Conservation (phyloP, 2,888 invertebrate genomes). For the Aspidiotus rigidus region DNA sequence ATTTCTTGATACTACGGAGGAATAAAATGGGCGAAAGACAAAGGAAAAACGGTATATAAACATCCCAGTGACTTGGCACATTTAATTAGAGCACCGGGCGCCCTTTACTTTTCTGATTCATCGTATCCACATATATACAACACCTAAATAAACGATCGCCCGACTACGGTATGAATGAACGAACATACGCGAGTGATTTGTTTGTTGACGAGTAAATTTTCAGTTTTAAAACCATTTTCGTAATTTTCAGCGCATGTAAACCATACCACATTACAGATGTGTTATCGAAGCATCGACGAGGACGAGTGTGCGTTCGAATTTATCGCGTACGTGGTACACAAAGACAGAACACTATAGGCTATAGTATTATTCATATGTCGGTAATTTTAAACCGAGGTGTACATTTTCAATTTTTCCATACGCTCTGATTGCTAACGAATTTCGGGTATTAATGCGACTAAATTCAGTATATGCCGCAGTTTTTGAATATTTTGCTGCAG, state of each 20-base stretch:
- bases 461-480: constrained; percentile 23
- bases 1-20: background rate
- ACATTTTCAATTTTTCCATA: too few species aligned
- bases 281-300: too few species aligned
- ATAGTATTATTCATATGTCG: too few species aligned
- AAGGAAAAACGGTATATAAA: background rate
- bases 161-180: constrained; percentile 9
- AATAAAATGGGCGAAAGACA: constrained; percentile 7
- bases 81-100: constrained; percentile 27
- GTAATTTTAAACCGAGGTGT: too few species aligned
- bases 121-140: background rate
- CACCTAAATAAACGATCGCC: constrained; percentile 29
- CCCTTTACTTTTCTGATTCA: constrained; percentile 3
- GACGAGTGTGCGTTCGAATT: too few species aligned
- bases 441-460: too few species aligned
- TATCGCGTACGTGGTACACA: too few species aligned
- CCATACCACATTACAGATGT: too few species aligned
- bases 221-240: too few species aligned
- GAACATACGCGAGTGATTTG: constrained; percentile 26
- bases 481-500: constrained; percentile 39
- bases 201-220: background rate
- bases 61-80: constrained; percentile 25
- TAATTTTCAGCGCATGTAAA: too few species aligned
- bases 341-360: too few species aligned
- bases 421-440: too few species aligned